Base-by-base conservation (phyloP, 2,113 vertebrate species). In the Phaethornis superciliosus region DNA sequence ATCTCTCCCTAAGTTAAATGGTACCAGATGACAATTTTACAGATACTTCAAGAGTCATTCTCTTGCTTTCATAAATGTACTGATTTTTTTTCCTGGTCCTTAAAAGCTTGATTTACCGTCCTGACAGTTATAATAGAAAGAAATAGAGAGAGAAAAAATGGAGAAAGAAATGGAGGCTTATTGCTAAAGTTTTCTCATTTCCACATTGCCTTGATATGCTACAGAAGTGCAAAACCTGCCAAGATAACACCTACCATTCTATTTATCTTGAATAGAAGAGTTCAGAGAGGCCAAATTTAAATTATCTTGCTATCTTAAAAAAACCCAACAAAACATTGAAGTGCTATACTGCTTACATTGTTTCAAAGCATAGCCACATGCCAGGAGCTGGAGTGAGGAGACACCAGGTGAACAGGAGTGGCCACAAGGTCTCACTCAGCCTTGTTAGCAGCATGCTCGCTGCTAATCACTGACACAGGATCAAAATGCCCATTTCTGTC, bases 21-120 rank as follows among this genome's bases (percentile, higher is more conserved):
- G 56, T 89, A 95, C 83, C 88, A 94, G 85, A 84, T 88, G 88
- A 95, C 85, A 81, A 67, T 88, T 94, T 89, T 82, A 87, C 90
- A 87, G 62, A 95, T 76, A 68, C 20, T 52, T 77, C 74, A 75
- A 70, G 76, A 95, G 47, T 87, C 10, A 88, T 76, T 92, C 51
- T 67, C 37, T 93, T 85, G 71, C 35, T 81, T 97, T 94, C 37
- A 82, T 83, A 93, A 89, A 95, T 17, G 72, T 90, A 95, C 35
- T 93, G 76, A 15, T 24, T 90, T 85, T 94, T 91, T 78, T 56
- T 15, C 32, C 63, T 12, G 30, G 65, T 30, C 64, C 56, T 96
- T 97, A 97, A 94, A 96, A 91, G 27, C 18, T 77, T 95, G 81
- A 97, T 98, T 97, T 96, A 97, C 81, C 96, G 27, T 89, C 30